A percentile compares a stretch with the other conserved stretches of the same genome.
Evolutionary conservation across 2,888 invertebrate genomes (phyloP).

Genomic region (Agrotis clavis): DNA sequence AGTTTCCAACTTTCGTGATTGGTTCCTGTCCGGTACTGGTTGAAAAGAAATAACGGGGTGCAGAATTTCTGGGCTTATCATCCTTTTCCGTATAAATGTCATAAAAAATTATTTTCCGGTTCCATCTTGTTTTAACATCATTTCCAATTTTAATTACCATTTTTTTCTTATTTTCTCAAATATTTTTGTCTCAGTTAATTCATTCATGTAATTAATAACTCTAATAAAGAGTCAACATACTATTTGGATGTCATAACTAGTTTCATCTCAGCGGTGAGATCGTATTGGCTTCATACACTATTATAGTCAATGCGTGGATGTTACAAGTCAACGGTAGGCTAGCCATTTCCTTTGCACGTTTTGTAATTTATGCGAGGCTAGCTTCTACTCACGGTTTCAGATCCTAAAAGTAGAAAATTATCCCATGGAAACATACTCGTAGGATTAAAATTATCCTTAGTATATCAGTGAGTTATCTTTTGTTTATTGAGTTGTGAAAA

Average conservation of each 20-base stretch:
- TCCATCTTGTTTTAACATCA: not conserved
- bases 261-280: constrained; percentile 35
- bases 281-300: constrained; percentile 36
- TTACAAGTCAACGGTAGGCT: constrained; percentile 7
- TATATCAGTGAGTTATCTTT: no score
- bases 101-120: not conserved
- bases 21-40: constrained; percentile 46
- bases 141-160: not conserved
- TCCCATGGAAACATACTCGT: not conserved
- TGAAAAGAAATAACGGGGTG: constrained; percentile 1
- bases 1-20: constrained; percentile 66
- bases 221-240: constrained; percentile 8
- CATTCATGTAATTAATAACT: constrained; percentile 4
- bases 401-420: not conserved
- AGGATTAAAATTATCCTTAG: not conserved
- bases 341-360: constrained; percentile 13
- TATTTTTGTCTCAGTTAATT: not conserved
- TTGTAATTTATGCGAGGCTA: constrained; percentile 3
- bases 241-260: constrained; percentile 29
- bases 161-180: not conserved
- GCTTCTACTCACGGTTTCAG: not conserved
- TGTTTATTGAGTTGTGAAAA: no score
- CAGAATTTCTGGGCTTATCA: not conserved
- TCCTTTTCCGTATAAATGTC: not conserved
- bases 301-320: constrained; percentile 7